Evolutionary conservation across 2,888 invertebrate genomes (phyloP), one percentile per base, ranked within the genome.

Genomic region (Dusona sp.): DNA sequence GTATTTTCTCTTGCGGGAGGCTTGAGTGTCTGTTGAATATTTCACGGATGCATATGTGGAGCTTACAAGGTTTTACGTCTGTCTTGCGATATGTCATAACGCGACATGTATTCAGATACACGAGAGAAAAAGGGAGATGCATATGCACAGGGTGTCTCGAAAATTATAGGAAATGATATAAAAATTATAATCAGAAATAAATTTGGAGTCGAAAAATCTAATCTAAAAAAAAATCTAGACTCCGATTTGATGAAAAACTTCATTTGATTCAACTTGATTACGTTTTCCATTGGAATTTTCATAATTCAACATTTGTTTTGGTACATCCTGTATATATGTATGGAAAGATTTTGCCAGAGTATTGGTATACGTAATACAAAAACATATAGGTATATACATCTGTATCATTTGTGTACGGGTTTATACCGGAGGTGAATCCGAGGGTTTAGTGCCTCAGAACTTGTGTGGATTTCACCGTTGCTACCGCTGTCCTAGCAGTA

Each of bases 401-500:
- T 45, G 67, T n/a, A 38, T 67, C 38, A 67, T 67, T 67, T 67
- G 36, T 65, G 36, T 38, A 38, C 36, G 65, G n/a, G 33, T 65
- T 38, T n/a, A 54, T 73, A 68, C 29, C 42, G 74, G 16, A 25
- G 74, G 57, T 42, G 48, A 57, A 81, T 70, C 72, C 45, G 80
- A 72, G 72, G 77, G 72, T 73, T 81, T 64, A 75, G 68, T 67
- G 51, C 70, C 64, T 29, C 48, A 45, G 77, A 54, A 65, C 72
- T 77, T 77, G n/a, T n/a, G 65, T 67, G 75, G 84, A 81, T 81
- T 81, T 81, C 80, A 81, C 65, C 73, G 80, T 16, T 57, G 48
- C 64, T 68, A 33, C 75, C 25, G 51, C 36, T 51, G 65, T 84
- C 45, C 51, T 42, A 65, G 57, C 54, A 65, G 65, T 70, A 85